These are phyloP conservation scores for Dasysyrphus tricinctus DNA, from an alignment of 2,888 invertebrate species.

Conservation along the genomic window DNA sequence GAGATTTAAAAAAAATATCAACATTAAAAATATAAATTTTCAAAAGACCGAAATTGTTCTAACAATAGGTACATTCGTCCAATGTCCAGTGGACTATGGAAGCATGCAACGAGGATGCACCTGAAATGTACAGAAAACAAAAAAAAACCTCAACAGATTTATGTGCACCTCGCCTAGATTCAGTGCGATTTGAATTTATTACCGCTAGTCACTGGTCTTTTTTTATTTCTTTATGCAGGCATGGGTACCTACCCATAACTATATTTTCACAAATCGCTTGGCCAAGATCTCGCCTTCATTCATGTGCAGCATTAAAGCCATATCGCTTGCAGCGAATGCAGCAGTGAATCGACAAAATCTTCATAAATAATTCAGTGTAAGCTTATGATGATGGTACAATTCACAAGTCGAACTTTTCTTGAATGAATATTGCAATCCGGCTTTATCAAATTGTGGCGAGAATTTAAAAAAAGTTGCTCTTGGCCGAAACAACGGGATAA, in stretches of 20 bases:
- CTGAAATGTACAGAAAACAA: constrained; percentile 40
- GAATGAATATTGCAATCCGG: constrained; percentile 60
- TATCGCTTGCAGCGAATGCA: neutral
- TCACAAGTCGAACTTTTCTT: constrained; percentile 55
- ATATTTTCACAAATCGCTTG: constrained; percentile 34
- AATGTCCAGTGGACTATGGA: constrained; percentile 16
- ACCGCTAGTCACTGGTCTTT: constrained; percentile 42
- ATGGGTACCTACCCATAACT: constrained; percentile 3
- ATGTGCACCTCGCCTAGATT: constrained; percentile 61
- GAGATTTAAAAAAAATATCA: constrained; percentile 6
- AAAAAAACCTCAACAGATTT: constrained; percentile 43
- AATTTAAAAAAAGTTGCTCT: constrained; percentile 48
- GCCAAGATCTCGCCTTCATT: constrained; percentile 50
- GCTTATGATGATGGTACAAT: constrained; percentile 52
- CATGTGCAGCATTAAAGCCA: constrained; percentile 27
- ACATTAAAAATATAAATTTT: constrained; percentile 7
- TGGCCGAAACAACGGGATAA: neutral
- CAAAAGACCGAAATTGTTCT: constrained; percentile 11
- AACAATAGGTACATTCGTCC: neutral
- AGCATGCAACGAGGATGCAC: constrained; percentile 50
- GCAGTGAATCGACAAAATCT: constrained; percentile 36
- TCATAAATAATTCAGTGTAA: constrained; percentile 73
- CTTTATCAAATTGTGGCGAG: constrained; percentile 41
- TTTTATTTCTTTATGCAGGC: neutral
- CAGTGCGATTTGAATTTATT: constrained; percentile 71